These are phyloP conservation scores for Poecile montanus DNA, from an alignment of 2,797 vertebrate genomes.

Conservation along the genomic window DNA sequence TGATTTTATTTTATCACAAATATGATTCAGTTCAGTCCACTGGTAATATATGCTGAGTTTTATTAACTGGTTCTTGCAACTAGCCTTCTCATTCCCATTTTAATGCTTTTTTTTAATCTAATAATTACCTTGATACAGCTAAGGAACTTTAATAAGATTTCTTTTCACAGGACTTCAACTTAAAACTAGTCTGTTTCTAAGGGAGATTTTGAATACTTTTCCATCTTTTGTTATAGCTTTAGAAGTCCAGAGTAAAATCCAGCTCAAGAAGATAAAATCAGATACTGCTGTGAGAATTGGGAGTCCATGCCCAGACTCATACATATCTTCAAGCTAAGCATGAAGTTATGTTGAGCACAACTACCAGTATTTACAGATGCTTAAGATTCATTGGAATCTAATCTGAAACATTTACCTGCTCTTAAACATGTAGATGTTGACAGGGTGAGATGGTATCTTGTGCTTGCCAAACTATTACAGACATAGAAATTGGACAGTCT, in stretches of 20 bases:
- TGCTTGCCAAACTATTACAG: not conserved
- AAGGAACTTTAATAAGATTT: constrained; percentile 11
- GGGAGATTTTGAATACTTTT: not conserved
- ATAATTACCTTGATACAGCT: constrained; percentile 22
- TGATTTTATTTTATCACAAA: not conserved
- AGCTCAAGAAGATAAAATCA: not conserved
- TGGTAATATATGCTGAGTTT: not conserved
- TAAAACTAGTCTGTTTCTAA: not conserved
- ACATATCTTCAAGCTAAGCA: not conserved
- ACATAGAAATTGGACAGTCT: not conserved
- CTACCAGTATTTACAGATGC: not conserved
- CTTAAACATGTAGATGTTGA: not conserved
- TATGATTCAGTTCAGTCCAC: not conserved
- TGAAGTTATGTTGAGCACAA: not conserved
- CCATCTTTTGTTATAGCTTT: not conserved
- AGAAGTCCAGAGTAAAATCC: not conserved
- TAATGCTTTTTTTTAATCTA: constrained; percentile 31
- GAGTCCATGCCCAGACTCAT: not conserved
- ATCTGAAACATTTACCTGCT: not conserved
- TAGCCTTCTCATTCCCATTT: not conserved
- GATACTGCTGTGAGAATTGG: not conserved
- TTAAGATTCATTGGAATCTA: not conserved
- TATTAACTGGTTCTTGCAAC: constrained; percentile 19
- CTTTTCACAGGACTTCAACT: not conserved
- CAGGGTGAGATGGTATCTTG: not conserved